phyloP scores from a whole-genome alignment of 2,888 invertebrate species.

The Neoascia interrupta region DNA sequence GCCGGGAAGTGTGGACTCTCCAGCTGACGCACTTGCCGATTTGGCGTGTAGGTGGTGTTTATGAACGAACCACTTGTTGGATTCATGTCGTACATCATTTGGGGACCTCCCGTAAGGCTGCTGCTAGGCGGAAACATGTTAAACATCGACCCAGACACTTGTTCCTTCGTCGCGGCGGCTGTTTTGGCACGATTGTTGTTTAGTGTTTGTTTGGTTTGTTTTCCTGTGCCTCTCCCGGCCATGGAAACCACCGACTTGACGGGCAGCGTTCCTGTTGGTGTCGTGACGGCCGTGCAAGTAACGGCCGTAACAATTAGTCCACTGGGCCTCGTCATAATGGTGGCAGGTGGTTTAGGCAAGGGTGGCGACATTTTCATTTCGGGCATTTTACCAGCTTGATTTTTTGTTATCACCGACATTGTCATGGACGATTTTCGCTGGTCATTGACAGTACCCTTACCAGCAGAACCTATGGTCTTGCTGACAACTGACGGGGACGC shows the following conservation, averaged over 20 bases:
- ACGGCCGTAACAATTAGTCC: slow-evolving; percentile 55
- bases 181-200: slow-evolving; percentile 21
- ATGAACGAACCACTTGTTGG: slow-evolving; percentile 41
- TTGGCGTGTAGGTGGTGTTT: slow-evolving; percentile 43
- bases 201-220: no score
- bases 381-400: not conserved
- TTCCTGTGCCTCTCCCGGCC: not conserved
- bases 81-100: slow-evolving; percentile 52
- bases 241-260: not conserved
- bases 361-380: slow-evolving; percentile 29
- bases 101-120: slow-evolving; percentile 24
- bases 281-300: slow-evolving; percentile 18
- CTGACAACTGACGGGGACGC: slow-evolving; percentile 40
- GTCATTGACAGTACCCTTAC: not conserved
- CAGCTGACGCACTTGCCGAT: slow-evolving; percentile 28
- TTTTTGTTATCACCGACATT: slow-evolving; percentile 45
- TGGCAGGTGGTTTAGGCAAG: slow-evolving; percentile 2
- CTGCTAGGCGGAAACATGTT: slow-evolving; percentile 27
- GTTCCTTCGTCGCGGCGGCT: slow-evolving; percentile 16
- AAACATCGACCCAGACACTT: slow-evolving; percentile 7
- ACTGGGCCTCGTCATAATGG: slow-evolving; percentile 32
- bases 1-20: slow-evolving; percentile 31
- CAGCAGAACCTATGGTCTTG: slow-evolving; percentile 11
- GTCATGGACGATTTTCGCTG: slow-evolving; percentile 28
- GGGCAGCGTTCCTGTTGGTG: slow-evolving; percentile 5